Conservation (phyloP, 1,140 invertebrate species). For the Armadillidium nasatum region DNA sequence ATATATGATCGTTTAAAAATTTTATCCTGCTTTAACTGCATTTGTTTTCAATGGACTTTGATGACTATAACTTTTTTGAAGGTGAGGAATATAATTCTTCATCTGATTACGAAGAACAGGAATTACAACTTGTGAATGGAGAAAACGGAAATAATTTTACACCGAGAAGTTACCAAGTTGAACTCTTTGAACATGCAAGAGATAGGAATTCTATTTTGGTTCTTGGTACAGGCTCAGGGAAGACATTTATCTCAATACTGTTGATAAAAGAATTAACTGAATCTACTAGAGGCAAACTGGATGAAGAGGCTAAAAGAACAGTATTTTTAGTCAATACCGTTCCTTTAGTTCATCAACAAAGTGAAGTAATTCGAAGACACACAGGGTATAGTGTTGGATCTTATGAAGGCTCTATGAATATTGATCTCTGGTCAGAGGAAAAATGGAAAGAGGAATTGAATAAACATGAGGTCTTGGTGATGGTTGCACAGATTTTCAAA, state of each 20-base stretch:
- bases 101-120: too few relatives aligned
- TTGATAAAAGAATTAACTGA: constrained; percentile 64
- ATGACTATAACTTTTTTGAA: too few relatives aligned
- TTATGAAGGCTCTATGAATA: constrained; percentile 56
- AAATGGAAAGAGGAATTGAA: constrained; percentile 38
- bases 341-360: constrained; percentile 73
- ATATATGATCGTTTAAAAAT: too few relatives aligned
- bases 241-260: constrained; percentile 85
- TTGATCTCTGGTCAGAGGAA: too few relatives aligned
- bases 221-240: constrained; percentile 83
- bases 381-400: constrained; percentile 56
- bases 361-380: constrained; percentile 59
- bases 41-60: too few relatives aligned
- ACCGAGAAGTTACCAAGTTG: constrained; percentile 65
- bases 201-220: constrained; percentile 78
- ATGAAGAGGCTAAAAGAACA: constrained; percentile 61
- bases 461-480: constrained; percentile 67
- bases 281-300: constrained; percentile 55
- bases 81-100: too few relatives aligned
- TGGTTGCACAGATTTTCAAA: constrained; percentile 77
- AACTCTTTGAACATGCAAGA: constrained; percentile 68
- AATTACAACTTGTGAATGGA: too few relatives aligned
- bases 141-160: too few relatives aligned
- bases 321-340: constrained; percentile 75
- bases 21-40: too few relatives aligned